Percentiles rank a stretch among this genome's conserved stretches.
phyloP scores from a whole-genome alignment of 2,888 invertebrate species.

The Agonopterix heracliana region DNA sequence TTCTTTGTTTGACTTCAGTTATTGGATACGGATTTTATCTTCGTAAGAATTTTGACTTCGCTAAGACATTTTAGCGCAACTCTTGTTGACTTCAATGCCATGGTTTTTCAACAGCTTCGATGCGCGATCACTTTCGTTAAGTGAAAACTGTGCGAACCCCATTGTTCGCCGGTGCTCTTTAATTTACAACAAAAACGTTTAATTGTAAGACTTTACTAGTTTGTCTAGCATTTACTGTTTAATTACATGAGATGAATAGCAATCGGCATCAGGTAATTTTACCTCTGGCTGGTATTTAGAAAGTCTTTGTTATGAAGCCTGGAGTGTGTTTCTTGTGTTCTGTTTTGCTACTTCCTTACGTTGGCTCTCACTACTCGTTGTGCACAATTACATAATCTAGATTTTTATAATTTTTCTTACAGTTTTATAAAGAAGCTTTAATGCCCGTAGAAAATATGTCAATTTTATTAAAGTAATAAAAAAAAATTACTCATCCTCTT shows the following conservation, averaged over 20 bases:
- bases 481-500: no score
- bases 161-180: conserved; percentile 20
- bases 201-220: conserved; percentile 20
- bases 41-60: not conserved
- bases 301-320: conserved; percentile 11
- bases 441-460: no score
- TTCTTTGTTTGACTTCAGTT: not conserved
- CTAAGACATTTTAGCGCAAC: no score
- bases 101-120: conserved; percentile 20
- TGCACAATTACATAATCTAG: no score
- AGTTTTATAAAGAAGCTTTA: no score
- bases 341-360: conserved; percentile 5
- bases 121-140: conserved; percentile 43
- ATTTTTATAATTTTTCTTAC: no score
- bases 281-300: conserved; percentile 17
- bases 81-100: conserved; percentile 8
- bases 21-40: conserved; percentile 1
- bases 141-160: conserved; percentile 49
- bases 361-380: not conserved
- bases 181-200: conserved; percentile 25
- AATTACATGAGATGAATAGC: conserved; percentile 12
- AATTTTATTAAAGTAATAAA: no score
- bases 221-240: conserved; percentile 1
- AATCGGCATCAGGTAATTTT: conserved; percentile 13
- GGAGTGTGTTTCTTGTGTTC: conserved; percentile 2